Conservation (phyloP, 2,797 vertebrate genomes). For the Synanceia verrucosa region DNA sequence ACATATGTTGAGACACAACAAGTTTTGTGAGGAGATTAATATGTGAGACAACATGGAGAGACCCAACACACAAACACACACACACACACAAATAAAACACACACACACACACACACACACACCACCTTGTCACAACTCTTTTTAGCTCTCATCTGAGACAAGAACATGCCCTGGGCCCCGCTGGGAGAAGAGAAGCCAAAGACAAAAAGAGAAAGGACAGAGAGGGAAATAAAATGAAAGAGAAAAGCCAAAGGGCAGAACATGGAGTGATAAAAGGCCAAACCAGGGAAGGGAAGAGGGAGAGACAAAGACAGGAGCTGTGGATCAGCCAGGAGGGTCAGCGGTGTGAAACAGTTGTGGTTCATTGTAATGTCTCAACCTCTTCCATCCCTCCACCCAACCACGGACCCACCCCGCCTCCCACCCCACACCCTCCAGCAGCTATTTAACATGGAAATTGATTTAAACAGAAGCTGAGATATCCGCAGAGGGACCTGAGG, state of each 20-base stretch:
- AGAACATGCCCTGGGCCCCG: slow-evolving; percentile 72
- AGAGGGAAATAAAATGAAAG: slow-evolving; percentile 62
- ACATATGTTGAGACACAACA: background rate
- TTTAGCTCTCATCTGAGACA: slow-evolving; percentile 68
- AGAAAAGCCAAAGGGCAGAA: slow-evolving; percentile 69
- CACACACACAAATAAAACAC: background rate
- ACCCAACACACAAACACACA: slow-evolving; percentile 5
- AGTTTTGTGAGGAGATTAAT: slow-evolving; percentile 19
- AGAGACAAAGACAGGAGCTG: slow-evolving; percentile 34
- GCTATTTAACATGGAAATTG: slow-evolving; percentile 84
- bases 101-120: slow-evolving; percentile 27
- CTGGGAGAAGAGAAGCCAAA: slow-evolving; percentile 66
- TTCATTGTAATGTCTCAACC: slow-evolving; percentile 61
- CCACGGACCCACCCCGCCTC: slow-evolving; percentile 4
- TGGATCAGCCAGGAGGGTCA: slow-evolving; percentile 66
- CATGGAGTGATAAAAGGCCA: slow-evolving; percentile 69
- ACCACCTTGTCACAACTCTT: slow-evolving; percentile 70
- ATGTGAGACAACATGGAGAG: slow-evolving; percentile 8
- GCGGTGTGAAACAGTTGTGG: slow-evolving; percentile 58
- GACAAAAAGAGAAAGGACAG: slow-evolving; percentile 51
- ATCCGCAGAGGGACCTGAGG: slow-evolving; percentile 73
- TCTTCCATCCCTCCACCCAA: slow-evolving; percentile 19
- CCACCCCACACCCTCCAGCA: slow-evolving; percentile 53
- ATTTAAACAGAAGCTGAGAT: slow-evolving; percentile 80
- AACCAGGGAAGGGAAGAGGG: slow-evolving; percentile 17